phyloP scores from a whole-genome alignment of 2,113 vertebrate species.

The Ondatra zibethicus region DNA sequence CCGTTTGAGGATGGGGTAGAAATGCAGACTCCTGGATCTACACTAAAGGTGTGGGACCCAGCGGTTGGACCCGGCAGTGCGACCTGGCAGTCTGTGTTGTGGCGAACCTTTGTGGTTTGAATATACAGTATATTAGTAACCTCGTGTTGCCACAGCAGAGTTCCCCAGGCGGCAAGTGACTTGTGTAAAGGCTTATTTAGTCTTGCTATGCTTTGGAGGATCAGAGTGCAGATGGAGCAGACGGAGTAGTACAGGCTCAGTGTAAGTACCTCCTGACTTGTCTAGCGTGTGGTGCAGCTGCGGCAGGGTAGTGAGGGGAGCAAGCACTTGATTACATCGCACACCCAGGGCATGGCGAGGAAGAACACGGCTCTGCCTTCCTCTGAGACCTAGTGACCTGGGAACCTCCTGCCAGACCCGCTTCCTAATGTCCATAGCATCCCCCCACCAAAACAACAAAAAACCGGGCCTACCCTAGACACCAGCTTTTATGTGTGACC shows the following conservation, averaged over 20 bases:
- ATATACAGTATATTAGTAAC: neutral
- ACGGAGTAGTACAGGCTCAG: neutral
- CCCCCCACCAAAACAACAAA: neutral
- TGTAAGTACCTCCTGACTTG: too few relatives aligned
- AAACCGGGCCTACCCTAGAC: neutral
- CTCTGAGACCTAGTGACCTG: too few relatives aligned
- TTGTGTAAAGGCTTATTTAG: neutral
- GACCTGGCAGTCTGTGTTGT: neutral
- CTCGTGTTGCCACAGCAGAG: too few relatives aligned
- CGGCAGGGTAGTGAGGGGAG: neutral
- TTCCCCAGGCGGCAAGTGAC: neutral
- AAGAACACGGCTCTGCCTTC: neutral
- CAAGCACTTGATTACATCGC: neutral
- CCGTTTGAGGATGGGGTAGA: neutral
- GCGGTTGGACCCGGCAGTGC: neutral
- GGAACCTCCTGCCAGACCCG: neutral
- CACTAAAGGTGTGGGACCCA: neutral
- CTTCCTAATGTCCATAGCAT: neutral
- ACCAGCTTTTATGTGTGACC: neutral
- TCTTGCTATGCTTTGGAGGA: neutral
- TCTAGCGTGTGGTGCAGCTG: too few relatives aligned
- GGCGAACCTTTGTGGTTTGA: neutral
- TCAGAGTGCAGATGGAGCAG: neutral
- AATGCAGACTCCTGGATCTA: neutral
- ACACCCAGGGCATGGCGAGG: neutral